Evolutionary conservation across 2,113 vertebrate genomes (phyloP).

Genomic region (Malaclemys terrapin): DNA sequence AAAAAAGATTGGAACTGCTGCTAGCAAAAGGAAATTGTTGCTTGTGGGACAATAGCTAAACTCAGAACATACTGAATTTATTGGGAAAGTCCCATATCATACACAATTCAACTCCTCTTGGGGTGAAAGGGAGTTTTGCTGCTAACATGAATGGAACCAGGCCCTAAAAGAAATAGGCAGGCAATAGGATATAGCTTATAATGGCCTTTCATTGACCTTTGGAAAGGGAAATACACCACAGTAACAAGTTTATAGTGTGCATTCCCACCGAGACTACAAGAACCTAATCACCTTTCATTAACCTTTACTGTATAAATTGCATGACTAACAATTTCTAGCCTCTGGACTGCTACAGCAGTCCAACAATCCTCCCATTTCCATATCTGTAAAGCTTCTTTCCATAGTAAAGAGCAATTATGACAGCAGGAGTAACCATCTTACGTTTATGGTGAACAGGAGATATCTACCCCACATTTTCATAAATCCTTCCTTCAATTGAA

Average conservation of each 20-base stretch:
- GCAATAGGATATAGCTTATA: not conserved
- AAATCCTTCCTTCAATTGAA: not conserved
- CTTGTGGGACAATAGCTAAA: not conserved
- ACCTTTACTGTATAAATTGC: not conserved
- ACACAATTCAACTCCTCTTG: not conserved
- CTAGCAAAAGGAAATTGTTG: not conserved
- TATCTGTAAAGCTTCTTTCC: not conserved
- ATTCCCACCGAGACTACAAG: not conserved
- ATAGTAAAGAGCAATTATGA: not conserved
- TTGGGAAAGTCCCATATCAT: not conserved
- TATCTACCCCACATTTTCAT: not conserved
- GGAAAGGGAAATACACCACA: not conserved
- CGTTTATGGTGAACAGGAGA: not conserved
- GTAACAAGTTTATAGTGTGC: not conserved
- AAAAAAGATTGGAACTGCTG: not conserved
- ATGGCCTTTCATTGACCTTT: not conserved
- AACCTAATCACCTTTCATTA: not conserved
- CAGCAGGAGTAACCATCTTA: not conserved
- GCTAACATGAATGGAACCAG: conserved; percentile 2
- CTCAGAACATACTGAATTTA: not conserved
- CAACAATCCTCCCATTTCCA: not conserved
- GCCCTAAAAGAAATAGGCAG: not conserved
- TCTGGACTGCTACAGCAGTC: not conserved
- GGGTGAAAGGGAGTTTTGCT: not conserved
- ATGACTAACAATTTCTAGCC: not conserved